Evolutionary conservation across 2,888 invertebrate genomes (phyloP), one percentile per base, ranked within the genome.

Genomic region (Patella pellucida): DNA sequence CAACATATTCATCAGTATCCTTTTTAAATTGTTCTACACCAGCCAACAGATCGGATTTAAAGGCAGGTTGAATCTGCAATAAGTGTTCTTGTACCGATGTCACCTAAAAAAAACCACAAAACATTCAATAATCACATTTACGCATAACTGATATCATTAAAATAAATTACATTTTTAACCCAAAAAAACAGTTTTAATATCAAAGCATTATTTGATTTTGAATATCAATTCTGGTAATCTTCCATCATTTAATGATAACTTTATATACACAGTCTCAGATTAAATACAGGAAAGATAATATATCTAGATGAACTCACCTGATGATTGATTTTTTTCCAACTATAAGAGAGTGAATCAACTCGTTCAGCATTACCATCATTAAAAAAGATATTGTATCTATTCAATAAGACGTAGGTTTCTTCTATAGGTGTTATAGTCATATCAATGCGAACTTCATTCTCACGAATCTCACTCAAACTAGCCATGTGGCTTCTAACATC

Each of bases 371-470:
- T 96, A 86, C 97, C 97, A 81, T 95, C 94, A 88, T 96, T 96
- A 14, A 97, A 95, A 7, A 95, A 94, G 3, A 98, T 93, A 82
- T 97, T 95, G 89, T 96, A 97, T 14, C 96, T 94, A 1, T 95
- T 95, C 4, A 98, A 94, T 54, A 97, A 94, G 87, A 96, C 96
- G 89, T 98, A 98, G 0, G 97, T 96, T 92, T 98, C 96, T 93
- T 98, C 98, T 77, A 98, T 96, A 0, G 98, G 98, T 86, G 96
- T 96, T 76, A 98, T 97, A 85, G 95, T 95, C 72, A 97, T 92
- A 88, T 98, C 98, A 94, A 98, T 96, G 85, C 97, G 96, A 16
- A 98, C 96, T 91, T 98, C 98, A 88, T 96, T 96, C 85, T 97
- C 97, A 4, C 98, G 93, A 74, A 97, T 97, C 91, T 97, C 90